Evolutionary conservation across 2,888 invertebrate species (phyloP).

Genomic region (Dryobota labecula): DNA sequence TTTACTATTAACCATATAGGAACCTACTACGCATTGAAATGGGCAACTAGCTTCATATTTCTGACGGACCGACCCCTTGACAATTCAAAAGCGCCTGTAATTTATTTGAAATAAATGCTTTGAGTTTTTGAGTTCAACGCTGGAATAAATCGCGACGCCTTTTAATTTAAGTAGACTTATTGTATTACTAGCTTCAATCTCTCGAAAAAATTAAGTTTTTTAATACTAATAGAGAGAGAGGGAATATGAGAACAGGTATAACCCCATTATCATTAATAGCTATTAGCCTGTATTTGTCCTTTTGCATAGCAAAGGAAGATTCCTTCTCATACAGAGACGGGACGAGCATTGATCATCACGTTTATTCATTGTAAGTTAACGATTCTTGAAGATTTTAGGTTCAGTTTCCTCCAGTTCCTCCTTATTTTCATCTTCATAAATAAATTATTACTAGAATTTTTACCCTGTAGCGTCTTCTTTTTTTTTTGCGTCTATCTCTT

Average conservation of each 20-base stretch:
- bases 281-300: neutral
- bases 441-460: too few species aligned
- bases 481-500: neutral
- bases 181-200: neutral
- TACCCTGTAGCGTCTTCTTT: too few species aligned
- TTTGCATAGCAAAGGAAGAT: neutral
- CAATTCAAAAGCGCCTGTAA: too few species aligned
- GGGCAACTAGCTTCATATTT: too few species aligned
- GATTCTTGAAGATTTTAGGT: neutral
- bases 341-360: too few species aligned
- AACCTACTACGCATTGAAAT: too few species aligned
- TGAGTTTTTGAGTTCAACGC: too few species aligned
- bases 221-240: neutral
- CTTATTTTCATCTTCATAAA: too few species aligned
- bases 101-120: too few species aligned
- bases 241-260: neutral
- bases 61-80: too few species aligned
- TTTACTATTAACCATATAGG: too few species aligned
- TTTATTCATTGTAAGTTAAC: neutral
- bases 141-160: neutral
- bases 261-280: neutral
- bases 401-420: neutral
- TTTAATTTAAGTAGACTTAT: neutral
- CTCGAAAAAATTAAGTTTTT: neutral
- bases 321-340: neutral